Conservation (phyloP, 2,797 vertebrate species). For the Chelonia mydas region DNA sequence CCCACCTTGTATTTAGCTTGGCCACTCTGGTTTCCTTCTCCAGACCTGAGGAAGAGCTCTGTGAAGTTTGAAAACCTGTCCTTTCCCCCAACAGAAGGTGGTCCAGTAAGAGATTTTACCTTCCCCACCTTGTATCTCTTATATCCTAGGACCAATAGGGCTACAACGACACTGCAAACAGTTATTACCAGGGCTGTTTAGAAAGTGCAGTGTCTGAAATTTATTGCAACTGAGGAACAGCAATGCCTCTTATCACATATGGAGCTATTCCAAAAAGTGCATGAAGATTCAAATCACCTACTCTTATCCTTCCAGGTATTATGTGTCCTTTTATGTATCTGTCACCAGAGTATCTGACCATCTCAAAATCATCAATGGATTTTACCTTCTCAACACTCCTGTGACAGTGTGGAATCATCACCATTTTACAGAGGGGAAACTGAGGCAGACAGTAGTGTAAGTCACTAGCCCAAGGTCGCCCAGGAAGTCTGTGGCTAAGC, state of each 20-base stretch:
- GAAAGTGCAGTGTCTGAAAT: neutral
- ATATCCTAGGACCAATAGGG: too few species aligned
- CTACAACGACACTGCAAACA: too few species aligned
- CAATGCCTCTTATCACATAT: neutral
- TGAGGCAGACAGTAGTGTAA: accelerated
- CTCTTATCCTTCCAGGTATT: conserved; percentile 5
- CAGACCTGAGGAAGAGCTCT: too few species aligned
- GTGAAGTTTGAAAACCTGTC: too few species aligned
- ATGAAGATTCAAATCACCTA: neutral
- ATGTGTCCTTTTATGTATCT: accelerated
- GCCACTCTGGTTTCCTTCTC: too few species aligned
- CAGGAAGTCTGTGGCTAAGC: neutral
- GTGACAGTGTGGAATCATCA: neutral
- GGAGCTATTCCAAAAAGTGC: neutral
- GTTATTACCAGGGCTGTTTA: neutral
- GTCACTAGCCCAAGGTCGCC: neutral
- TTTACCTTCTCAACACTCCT: neutral
- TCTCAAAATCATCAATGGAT: too few species aligned
- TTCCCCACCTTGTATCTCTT: too few species aligned
- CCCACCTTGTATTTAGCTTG: too few species aligned
- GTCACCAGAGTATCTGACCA: too few species aligned
- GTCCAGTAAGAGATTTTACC: too few species aligned
- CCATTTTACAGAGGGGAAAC: too few species aligned
- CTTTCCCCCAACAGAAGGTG: too few species aligned
- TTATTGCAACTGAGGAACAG: neutral